phyloP scores from a whole-genome alignment of 2,113 vertebrate genomes.

The Spermophilus dauricus region DNA sequence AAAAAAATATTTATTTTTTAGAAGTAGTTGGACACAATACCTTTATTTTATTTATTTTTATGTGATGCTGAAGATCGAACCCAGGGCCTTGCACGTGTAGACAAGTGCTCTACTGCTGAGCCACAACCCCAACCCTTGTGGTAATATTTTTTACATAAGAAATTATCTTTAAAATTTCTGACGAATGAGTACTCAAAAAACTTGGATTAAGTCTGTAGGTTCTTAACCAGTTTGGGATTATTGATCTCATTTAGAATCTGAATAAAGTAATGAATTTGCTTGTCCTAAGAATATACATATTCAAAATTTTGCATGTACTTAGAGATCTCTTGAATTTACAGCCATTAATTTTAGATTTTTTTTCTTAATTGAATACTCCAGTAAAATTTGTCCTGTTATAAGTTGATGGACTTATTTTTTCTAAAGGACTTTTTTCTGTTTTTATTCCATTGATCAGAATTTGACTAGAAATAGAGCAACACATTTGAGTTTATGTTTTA shows the following conservation, averaged over 20 bases:
- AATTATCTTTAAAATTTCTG: slow-evolving; percentile 59
- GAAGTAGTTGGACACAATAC: too few species aligned
- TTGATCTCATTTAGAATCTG: slow-evolving; percentile 27
- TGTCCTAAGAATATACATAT: slow-evolving; percentile 32
- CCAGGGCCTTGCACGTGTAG: too few species aligned
- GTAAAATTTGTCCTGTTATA: neutral
- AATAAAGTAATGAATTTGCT: slow-evolving; percentile 34
- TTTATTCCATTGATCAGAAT: slow-evolving; percentile 24
- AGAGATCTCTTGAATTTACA: neutral
- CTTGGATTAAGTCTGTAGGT: slow-evolving; percentile 10
- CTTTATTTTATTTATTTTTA: too few species aligned
- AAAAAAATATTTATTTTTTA: too few species aligned
- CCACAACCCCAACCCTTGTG: too few species aligned
- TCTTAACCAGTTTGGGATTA: slow-evolving; percentile 17
- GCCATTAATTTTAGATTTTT: neutral
- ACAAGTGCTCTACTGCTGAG: too few species aligned
- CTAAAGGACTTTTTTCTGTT: slow-evolving; percentile 2
- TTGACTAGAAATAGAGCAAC: neutral
- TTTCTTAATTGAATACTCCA: slow-evolving; percentile 34
- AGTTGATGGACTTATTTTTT: slow-evolving; percentile 17
- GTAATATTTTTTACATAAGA: slow-evolving; percentile 45
- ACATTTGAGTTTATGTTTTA: neutral
- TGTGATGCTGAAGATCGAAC: too few species aligned
- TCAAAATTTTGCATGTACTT: neutral
- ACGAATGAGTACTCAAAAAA: slow-evolving; percentile 25